Conservation (phyloP, 1,140 invertebrate species). For the Apis dorsata region DNA sequence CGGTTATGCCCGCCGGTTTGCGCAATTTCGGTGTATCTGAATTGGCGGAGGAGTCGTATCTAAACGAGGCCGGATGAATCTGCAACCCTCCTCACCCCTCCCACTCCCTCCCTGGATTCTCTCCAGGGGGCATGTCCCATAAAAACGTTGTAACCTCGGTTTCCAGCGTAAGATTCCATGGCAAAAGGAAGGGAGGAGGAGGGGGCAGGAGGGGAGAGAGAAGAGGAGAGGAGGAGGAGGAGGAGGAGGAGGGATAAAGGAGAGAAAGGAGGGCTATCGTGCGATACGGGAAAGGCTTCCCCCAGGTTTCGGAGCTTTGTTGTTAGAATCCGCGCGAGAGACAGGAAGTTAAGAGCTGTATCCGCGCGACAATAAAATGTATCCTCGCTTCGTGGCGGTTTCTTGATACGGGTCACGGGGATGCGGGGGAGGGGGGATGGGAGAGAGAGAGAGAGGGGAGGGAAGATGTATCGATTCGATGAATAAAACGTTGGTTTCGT, state of each 20-base stretch:
- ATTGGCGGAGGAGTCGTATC: slow-evolving; percentile 66
- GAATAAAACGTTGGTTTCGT: neutral
- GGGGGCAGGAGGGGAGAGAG: neutral
- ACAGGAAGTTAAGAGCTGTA: slow-evolving; percentile 12
- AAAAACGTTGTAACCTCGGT: slow-evolving; percentile 59
- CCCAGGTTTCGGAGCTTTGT: neutral
- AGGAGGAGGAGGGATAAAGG: neutral
- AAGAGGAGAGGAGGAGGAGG: too few species aligned
- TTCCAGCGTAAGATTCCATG: slow-evolving; percentile 34
- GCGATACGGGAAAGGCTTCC: too few species aligned
- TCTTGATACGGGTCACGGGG: neutral
- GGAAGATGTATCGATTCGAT: neutral
- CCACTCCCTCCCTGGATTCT: slow-evolving; percentile 1
- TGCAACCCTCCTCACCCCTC: neutral
- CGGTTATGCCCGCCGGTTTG: slow-evolving; percentile 64
- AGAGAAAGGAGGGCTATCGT: neutral
- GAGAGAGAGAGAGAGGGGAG: too few species aligned
- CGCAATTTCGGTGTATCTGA: slow-evolving; percentile 68
- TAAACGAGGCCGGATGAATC: slow-evolving; percentile 67
- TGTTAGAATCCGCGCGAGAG: slow-evolving; percentile 7
- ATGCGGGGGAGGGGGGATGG: fast-evolving
- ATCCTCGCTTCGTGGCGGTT: neutral
- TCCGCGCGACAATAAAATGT: slow-evolving; percentile 12
- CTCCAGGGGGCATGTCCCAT: slow-evolving; percentile 48
- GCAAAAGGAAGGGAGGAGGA: neutral